Evolutionary conservation across 2,113 vertebrate genomes (phyloP).

Genomic region (Probosciger aterrimus): DNA sequence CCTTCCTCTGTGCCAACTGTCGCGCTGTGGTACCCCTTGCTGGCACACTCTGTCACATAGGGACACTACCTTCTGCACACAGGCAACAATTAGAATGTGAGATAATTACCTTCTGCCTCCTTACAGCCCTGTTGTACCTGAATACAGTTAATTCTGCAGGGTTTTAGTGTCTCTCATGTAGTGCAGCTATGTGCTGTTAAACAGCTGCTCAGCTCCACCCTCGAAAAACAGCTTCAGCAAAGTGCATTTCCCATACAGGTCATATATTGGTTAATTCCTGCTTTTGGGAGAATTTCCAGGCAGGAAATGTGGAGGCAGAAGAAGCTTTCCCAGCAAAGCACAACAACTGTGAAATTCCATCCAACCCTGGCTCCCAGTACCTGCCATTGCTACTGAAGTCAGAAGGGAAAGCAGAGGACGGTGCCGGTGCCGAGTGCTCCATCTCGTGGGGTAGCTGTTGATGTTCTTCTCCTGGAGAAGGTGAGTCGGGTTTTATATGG

Average conservation of each 20-base stretch:
- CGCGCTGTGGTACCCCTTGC: background rate
- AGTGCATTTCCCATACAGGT: constrained; percentile 36
- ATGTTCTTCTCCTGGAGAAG: background rate
- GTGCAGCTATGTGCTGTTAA: constrained; percentile 2
- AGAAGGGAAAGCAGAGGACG: background rate
- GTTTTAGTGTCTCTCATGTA: background rate
- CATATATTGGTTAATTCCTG: constrained; percentile 53
- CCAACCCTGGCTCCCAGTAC: constrained; percentile 3
- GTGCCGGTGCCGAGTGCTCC: background rate
- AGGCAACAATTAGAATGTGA: background rate
- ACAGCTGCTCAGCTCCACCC: constrained; percentile 49
- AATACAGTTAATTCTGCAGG: background rate
- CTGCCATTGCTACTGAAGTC: background rate
- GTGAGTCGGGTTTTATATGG: background rate
- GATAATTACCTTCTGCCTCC: background rate
- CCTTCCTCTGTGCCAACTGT: background rate
- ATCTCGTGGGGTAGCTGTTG: accelerated
- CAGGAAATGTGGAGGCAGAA: constrained; percentile 55
- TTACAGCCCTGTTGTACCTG: background rate
- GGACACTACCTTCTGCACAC: background rate
- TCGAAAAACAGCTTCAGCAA: constrained; percentile 56
- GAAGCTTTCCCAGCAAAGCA: constrained; percentile 32
- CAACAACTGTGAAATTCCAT: constrained; percentile 5
- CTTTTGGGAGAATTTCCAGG: constrained; percentile 44
- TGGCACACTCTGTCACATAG: background rate